Evolutionary conservation across 2,888 invertebrate species (phyloP).

Genomic region (Ophion ellenae): DNA sequence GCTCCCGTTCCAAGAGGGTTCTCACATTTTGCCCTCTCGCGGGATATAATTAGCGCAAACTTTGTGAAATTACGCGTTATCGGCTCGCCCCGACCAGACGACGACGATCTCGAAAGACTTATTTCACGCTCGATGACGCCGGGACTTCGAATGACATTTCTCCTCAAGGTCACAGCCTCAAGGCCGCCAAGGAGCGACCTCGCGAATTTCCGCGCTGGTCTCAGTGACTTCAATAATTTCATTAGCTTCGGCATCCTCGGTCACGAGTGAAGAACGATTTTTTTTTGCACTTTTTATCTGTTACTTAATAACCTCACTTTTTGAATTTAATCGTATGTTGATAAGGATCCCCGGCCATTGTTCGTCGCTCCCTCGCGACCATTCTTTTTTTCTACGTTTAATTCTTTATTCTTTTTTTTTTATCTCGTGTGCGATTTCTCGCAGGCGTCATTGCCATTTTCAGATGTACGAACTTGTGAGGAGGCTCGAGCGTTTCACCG

Average conservation of each 20-base stretch:
- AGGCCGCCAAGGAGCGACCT: constrained; percentile 27
- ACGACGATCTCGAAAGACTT: constrained; percentile 22
- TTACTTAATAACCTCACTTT: constrained; percentile 36
- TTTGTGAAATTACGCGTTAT: constrained; percentile 43
- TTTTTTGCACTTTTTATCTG: constrained; percentile 8
- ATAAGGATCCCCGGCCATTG: constrained; percentile 62
- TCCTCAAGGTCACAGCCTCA: constrained; percentile 33
- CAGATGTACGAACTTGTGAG: constrained; percentile 11
- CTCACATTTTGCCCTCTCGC: constrained; percentile 64
- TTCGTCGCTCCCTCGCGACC: constrained; percentile 39
- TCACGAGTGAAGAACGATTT: not conserved
- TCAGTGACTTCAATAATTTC: constrained; percentile 39
- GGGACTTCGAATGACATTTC: constrained; percentile 43
- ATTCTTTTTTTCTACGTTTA: constrained; percentile 27
- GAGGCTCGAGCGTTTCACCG: not conserved
- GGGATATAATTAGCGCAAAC: constrained; percentile 60
- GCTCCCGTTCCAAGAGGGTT: constrained; percentile 56
- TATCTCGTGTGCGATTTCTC: constrained; percentile 42
- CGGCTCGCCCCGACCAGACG: constrained; percentile 20
- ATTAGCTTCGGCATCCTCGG: constrained; percentile 40
- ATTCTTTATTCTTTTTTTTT: constrained; percentile 12
- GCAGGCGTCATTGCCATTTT: constrained; percentile 36
- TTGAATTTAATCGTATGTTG: constrained; percentile 46
- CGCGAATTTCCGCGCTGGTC: constrained; percentile 27
- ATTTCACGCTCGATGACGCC: constrained; percentile 41